A percentile compares a stretch with the other conserved stretches of the same genome.
phyloP scores from a whole-genome alignment of 2,797 vertebrate species.

The Melanotaenia nigrans region DNA sequence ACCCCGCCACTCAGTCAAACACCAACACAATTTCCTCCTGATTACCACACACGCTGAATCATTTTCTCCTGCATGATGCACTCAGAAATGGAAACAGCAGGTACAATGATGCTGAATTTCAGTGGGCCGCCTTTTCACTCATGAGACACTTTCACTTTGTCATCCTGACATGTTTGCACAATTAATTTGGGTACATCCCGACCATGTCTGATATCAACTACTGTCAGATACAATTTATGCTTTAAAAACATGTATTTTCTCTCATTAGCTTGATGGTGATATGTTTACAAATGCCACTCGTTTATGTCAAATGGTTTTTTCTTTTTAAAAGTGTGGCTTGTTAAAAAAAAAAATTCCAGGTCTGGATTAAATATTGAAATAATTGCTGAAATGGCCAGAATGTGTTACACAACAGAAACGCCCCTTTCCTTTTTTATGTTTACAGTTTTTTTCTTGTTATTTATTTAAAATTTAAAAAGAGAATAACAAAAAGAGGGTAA shows the following conservation, averaged over 20 bases:
- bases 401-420: neutral
- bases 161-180: neutral
- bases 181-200: neutral
- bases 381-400: neutral
- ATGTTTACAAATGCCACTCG: neutral
- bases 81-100: slow-evolving; percentile 53
- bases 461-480: too few species aligned
- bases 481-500: too few species aligned
- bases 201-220: neutral
- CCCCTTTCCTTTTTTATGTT: neutral
- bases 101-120: slow-evolving; percentile 27
- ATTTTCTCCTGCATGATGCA: slow-evolving; percentile 38
- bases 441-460: too few species aligned
- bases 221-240: too few species aligned
- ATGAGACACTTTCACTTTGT: slow-evolving; percentile 3
- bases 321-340: too few species aligned
- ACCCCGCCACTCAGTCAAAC: slow-evolving; percentile 57
- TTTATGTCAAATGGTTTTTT: too few species aligned
- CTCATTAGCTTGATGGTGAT: too few species aligned
- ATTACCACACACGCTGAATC: slow-evolving; percentile 51
- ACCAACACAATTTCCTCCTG: slow-evolving; percentile 68
- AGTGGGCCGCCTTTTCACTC: slow-evolving; percentile 24
- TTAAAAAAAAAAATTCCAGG: too few species aligned
- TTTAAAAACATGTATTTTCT: too few species aligned
- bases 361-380: slow-evolving; percentile 5